phyloP scores from a whole-genome alignment of 2,113 vertebrate species.

The Thomomys bottae region DNA sequence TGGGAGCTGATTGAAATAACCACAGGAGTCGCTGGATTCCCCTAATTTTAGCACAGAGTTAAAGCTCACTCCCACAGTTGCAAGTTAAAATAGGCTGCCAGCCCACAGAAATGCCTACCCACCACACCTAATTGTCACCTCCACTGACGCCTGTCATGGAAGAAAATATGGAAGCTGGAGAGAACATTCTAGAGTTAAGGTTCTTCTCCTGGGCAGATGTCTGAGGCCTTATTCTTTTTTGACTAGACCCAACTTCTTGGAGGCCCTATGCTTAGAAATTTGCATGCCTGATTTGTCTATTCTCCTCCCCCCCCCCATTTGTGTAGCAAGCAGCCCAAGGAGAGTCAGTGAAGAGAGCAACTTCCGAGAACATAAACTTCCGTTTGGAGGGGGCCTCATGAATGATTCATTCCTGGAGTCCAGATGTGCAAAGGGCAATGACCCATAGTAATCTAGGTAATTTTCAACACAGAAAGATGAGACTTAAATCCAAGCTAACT shows the following conservation, averaged over 20 bases:
- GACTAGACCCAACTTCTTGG: background rate
- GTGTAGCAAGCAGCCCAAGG: constrained; percentile 17
- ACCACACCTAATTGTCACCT: constrained; percentile 78
- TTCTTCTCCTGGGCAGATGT: constrained; percentile 51
- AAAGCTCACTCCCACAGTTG: constrained; percentile 81
- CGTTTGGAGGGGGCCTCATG: background rate
- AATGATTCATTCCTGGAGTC: constrained; percentile 63
- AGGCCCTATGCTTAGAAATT: background rate
- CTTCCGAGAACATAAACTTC: constrained; percentile 55
- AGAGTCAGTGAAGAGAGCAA: background rate
- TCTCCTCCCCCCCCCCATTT: constrained; percentile 26
- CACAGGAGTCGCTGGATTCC: constrained; percentile 78
- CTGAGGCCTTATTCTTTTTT: constrained; percentile 47
- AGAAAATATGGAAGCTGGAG: constrained; percentile 37
- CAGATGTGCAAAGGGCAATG: constrained; percentile 37
- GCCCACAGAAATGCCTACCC: constrained; percentile 81
- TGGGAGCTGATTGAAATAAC: constrained; percentile 82
- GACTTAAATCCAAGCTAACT: background rate
- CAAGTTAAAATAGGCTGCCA: constrained; percentile 81
- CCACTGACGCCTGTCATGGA: constrained; percentile 72
- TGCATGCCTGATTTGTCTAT: background rate
- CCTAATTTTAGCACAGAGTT: constrained; percentile 81
- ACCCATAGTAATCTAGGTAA: constrained; percentile 19
- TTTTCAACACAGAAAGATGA: constrained; percentile 43
- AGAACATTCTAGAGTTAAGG: constrained; percentile 49